Evolutionary conservation across 2,888 invertebrate species (phyloP), one percentile per base, ranked within the genome.

Genomic region (Anoplius nigerrimus): DNA sequence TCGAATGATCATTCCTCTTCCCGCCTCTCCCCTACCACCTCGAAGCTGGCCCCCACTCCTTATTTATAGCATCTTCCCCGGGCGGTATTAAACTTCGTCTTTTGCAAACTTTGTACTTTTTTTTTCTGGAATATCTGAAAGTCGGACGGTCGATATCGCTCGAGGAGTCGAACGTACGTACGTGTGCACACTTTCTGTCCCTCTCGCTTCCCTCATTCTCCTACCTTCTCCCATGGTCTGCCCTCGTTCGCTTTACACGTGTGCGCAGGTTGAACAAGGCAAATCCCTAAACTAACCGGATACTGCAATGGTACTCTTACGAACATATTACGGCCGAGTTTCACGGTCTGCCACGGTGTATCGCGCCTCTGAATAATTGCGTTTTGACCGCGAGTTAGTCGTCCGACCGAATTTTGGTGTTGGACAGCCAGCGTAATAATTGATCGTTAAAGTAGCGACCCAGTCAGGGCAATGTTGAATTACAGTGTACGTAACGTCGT

Each of bases 281-380:
- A 2, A 55, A 55, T 15, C n/a, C n/a, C 15, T 15, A 45, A 72
- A 69, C 61, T 65, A 62, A 56, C 53, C 60, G 62, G 24, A 59
- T 69, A 72, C 55, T 58, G 54, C 55, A 55, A 68, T 57, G 62
- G 51, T 24, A 64, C 58, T 56, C 62, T 66, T 62, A 62, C 66
- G 62, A 34, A 34, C 54, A 64, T 51, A 71, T 73, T 65, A 45
- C 69, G 24, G 20, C 16, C 15, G 22, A 68, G 55, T 67, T 73
- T 68, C 60, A 27, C 62, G 51, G 66, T 69, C 70, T 56, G 45
- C 48, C 43, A 53, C 42, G 60, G 55, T 65, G 53, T 62, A 62
- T 16, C 57, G 58, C 56, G 64, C 66, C 64, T 69, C 80, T 78
- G 79, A 77, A 78, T 79, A 82, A 82, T 82, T 82, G 71, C 74